Conservation (phyloP, 2,113 vertebrate species). For the Pseudorectes ferrugineus region DNA sequence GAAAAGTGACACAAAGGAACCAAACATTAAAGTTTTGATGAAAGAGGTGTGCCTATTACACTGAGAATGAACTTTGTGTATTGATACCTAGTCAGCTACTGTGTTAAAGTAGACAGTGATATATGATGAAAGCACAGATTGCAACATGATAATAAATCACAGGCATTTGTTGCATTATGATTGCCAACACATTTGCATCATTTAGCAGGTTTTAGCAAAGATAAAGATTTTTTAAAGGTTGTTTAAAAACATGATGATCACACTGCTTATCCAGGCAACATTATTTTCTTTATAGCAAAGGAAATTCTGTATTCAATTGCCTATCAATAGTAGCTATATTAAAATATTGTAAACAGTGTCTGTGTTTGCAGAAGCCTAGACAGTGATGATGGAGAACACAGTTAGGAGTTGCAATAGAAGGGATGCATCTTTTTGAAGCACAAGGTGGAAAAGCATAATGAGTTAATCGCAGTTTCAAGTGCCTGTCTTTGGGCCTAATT, state of each 20-base stretch:
- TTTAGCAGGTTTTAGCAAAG: slow-evolving; percentile 3
- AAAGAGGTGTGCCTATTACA: not conserved
- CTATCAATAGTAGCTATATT: not conserved
- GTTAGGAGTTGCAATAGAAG: not conserved
- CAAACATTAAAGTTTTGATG: not conserved
- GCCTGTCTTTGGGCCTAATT: not conserved
- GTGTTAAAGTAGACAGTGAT: not conserved
- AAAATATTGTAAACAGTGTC: not conserved
- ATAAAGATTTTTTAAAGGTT: not conserved
- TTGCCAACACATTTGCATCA: not conserved
- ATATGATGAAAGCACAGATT: not conserved
- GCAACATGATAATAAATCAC: not conserved
- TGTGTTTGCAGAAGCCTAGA: not conserved
- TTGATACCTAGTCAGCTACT: not conserved
- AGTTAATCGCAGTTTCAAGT: not conserved
- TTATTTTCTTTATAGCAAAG: not conserved
- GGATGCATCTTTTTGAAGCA: not conserved
- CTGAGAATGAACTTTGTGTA: not conserved
- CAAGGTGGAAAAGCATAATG: not conserved
- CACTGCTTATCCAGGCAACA: not conserved
- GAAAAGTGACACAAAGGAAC: not conserved
- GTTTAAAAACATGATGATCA: not conserved
- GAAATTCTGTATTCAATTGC: not conserved
- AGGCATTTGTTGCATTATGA: not conserved
- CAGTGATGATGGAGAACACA: not conserved